Evolutionary conservation across 2,797 vertebrate species (phyloP).

Genomic region (Ciconia nigra): DNA sequence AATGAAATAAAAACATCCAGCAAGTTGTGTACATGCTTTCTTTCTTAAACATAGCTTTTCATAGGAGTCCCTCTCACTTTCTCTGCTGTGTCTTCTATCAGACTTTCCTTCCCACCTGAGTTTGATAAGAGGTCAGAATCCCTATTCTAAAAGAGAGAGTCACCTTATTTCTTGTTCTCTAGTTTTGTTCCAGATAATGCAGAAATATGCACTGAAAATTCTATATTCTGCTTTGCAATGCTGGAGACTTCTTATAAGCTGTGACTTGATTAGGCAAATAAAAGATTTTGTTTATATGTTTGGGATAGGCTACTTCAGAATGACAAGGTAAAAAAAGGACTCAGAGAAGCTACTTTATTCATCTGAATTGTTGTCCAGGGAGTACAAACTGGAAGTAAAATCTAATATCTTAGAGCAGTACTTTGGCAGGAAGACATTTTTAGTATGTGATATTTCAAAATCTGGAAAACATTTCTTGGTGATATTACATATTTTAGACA

Average conservation of each 20-base stretch:
- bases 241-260: not conserved
- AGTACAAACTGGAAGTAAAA: conserved; percentile 11
- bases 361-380: not conserved
- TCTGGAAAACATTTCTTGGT: not conserved
- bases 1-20: not conserved
- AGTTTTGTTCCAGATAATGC: not conserved
- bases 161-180: not conserved
- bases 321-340: not conserved
- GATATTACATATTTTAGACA: conserved; percentile 19
- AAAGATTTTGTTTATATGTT: not conserved
- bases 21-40: not conserved
- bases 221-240: not conserved
- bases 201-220: not conserved
- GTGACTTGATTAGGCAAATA: not conserved
- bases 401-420: not conserved
- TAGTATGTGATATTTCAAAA: conserved; percentile 45
- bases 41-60: not conserved
- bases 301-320: not conserved
- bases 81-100: not conserved
- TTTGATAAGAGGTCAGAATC: not conserved
- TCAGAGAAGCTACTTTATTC: not conserved
- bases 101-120: not conserved
- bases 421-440: conserved; percentile 16
- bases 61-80: not conserved
- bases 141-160: not conserved